Base-by-base conservation (phyloP, 2,797 vertebrate genomes). In the Notoglanidium macrostoma region DNA sequence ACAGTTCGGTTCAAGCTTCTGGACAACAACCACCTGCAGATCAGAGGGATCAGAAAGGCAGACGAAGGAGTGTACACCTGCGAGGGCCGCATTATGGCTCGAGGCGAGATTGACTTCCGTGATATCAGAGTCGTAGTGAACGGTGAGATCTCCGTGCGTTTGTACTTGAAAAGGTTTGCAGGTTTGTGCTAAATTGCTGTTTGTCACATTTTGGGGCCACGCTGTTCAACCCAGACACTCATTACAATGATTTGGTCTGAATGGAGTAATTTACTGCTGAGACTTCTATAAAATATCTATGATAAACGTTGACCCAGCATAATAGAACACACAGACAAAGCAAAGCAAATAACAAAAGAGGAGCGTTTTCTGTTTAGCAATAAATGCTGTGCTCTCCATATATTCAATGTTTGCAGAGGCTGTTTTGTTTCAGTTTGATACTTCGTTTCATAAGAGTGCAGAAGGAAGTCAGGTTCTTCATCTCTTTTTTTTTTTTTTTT, bases 1-100 rank as follows among this genome's bases (percentile, higher is more conserved):
- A 91, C 90, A 99, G 98, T 97, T 77, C 96, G 98, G 9, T 99
- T 99, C 92, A 96, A 95, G 90, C 94, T 97, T 85, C 95, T 99
- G 91, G 92, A 91, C 94, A 99, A 98, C 96, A 98, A 99, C 95
- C 99, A 98, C 95, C 96, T 99, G 91, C 97, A 98, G 94, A 99
- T 99, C 92, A 96, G 96, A 8, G 96, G 96, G 80, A 99, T 99
- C 94, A 98, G 97, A 96, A 99, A 99, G 95, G 97, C 97, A 0
- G 98, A 99, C 70, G 98, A 99, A 92, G 98, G 98, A 46, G 92
- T 91, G 0, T 99, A 99, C 88, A 97, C 97, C 88, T 99, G 98
- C 29, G 98, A 99, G 95, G 98, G 96, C n/a, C 96, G 97, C 89
- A 97, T 99, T 92, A 95, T 98, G 96, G 96, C 97, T 5, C 96